Base-by-base conservation (phyloP, 2,797 vertebrate species). In the Pipistrellus kuhlii region DNA sequence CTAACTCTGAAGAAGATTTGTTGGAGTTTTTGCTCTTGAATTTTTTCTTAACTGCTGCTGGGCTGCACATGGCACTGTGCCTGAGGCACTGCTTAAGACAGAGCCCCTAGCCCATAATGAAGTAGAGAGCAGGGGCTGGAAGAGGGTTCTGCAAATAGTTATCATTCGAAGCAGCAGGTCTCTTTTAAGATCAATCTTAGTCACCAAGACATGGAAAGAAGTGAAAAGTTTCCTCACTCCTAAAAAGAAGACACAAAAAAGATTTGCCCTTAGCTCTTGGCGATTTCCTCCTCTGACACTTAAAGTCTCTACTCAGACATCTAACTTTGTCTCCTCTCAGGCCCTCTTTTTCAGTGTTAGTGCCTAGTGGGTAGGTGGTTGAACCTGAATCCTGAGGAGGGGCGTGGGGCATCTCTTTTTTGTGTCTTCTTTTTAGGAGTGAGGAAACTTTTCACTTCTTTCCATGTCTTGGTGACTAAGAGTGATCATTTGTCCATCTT, bases 21-120 rank as follows among this genome's bases (percentile, higher is more conserved):
- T 20, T 83, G 30, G 32, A 62, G 12, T n/a, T 92, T 82, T 91
- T 78, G 53, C 75, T 82, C 68, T 91, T 93, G 38, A 82, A 44
- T 38, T 55, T 75, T 71, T 86, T 85, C 30, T 76, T 90, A 38
- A n/a, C 51, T 35, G 27, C 4, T 20, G 53, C n/a, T 75, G 15
- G 78, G 69, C 53, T 73, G 8, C 41, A 72, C 51, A 62, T 41
- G n/a, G 55, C 21, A 11, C n/a, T 15, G 53, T 55, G 62, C 30
- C 64, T 41, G 20, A 14, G 75, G 30, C 53, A 53, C 80, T 81
- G 11, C 15, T 32, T 66, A 23, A 44, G 25, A 51, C 8, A 1
- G 6, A 20, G 57, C 35, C 57, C 20, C 73, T 35, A 30, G 13
- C 68, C 48, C 69, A 1, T 30, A 8, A 32, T 20, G 9, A 3